Conservation (phyloP, 2,113 vertebrate species). For the Pyrgilauda ruficollis region DNA sequence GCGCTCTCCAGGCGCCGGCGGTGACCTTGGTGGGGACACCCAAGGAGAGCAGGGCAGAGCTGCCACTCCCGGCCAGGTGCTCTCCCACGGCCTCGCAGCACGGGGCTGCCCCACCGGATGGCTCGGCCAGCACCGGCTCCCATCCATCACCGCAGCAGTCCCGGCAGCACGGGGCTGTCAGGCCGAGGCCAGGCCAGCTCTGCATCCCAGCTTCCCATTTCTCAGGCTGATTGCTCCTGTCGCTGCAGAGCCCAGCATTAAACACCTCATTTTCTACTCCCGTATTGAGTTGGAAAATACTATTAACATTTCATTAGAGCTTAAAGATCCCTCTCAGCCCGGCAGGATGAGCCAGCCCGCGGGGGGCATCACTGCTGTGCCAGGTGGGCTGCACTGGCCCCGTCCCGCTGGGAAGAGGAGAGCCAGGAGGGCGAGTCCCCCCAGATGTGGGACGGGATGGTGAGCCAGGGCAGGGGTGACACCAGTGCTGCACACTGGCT, state of each 20-base stretch:
- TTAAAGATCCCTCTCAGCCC: background rate
- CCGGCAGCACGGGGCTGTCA: background rate
- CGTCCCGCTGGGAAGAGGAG: accelerated
- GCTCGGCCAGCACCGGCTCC: background rate
- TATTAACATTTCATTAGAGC: conserved; percentile 67
- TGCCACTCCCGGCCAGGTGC: accelerated
- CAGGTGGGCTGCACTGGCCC: background rate
- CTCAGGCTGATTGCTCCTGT: conserved; percentile 67
- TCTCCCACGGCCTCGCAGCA: background rate
- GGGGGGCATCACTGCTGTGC: accelerated
- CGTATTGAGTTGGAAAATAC: conserved; percentile 42
- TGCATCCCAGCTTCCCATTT: conserved; percentile 17
- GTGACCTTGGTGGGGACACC: conserved; percentile 30
- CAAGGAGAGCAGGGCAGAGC: conserved; percentile 27
- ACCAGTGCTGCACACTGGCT: accelerated
- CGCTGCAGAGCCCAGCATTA: conserved; percentile 22
- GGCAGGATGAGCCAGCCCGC: accelerated
- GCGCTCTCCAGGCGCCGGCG: background rate
- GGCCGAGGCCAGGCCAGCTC: background rate
- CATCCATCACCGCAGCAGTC: background rate
- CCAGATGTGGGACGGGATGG: accelerated
- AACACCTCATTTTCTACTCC: conserved; percentile 55
- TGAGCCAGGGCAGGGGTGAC: background rate
- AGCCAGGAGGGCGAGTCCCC: accelerated
- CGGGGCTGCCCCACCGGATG: background rate